phyloP scores from a whole-genome alignment of 1,140 invertebrate genomes.

The Lasioglossum baleicum region DNA sequence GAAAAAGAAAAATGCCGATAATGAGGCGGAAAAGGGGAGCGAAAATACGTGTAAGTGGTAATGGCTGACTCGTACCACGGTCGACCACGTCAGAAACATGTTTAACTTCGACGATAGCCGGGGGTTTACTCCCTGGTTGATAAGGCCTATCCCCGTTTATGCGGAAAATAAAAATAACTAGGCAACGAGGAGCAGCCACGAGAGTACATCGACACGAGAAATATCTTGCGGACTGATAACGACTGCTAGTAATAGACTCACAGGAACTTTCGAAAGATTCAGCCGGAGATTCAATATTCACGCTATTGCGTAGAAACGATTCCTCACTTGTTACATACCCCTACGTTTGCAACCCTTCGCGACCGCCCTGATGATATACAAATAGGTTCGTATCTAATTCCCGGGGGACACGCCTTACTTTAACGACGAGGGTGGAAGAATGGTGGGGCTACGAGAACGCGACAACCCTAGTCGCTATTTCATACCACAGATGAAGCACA shows the following conservation, averaged over 20 bases:
- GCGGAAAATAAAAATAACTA: constrained; percentile 54
- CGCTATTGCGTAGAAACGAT: background rate
- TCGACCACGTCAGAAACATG: constrained; percentile 37
- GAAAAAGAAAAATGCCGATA: constrained; percentile 32
- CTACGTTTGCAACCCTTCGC: constrained; percentile 16
- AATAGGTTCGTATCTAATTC: constrained; percentile 60
- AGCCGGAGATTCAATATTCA: background rate
- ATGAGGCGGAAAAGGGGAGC: constrained; percentile 32
- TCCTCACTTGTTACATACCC: constrained; percentile 7
- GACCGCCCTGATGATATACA: constrained; percentile 56
- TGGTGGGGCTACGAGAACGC: too few relatives aligned
- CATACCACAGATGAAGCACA: too few relatives aligned
- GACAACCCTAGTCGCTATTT: too few relatives aligned
- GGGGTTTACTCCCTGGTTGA: constrained; percentile 38
- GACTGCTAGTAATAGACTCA: background rate
- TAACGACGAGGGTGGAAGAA: background rate
- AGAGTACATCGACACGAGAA: background rate
- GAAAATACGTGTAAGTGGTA: constrained; percentile 41
- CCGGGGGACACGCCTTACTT: constrained; percentile 39
- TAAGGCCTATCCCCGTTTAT: constrained; percentile 50
- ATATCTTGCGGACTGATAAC: background rate
- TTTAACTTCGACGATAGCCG: constrained; percentile 53
- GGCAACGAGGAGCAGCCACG: constrained; percentile 10
- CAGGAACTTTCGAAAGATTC: too few relatives aligned
- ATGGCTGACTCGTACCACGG: constrained; percentile 41